These are phyloP conservation scores for Crotalus horridus DNA, from an alignment of 2,113 vertebrate genomes.

Conservation along the genomic window DNA sequence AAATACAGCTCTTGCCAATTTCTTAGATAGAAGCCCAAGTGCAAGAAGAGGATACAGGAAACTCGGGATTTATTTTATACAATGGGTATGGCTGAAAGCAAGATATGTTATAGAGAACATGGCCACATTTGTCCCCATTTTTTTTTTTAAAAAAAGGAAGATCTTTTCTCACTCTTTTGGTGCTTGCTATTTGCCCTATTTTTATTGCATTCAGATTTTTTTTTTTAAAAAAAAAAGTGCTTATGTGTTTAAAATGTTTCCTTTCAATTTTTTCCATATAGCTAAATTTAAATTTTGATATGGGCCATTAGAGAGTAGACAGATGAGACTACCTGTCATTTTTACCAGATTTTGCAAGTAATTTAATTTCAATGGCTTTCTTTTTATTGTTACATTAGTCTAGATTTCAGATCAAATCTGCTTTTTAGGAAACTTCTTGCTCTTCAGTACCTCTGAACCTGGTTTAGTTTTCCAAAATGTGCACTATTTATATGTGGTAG, in stretches of 20 bases:
- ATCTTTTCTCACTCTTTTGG: neutral
- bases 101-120: slow-evolving; percentile 39
- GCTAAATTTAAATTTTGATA: neutral
- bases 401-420: accelerated
- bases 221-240: neutral
- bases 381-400: neutral
- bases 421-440: neutral
- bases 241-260: neutral
- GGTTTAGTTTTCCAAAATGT: neutral
- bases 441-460: neutral
- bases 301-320: neutral
- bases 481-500: neutral
- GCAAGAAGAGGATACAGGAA: slow-evolving; percentile 54
- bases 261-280: neutral
- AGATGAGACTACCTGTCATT: neutral
- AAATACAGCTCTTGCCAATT: neutral
- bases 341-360: neutral
- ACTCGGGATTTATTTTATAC: slow-evolving; percentile 48
- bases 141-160: neutral
- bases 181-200: neutral
- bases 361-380: neutral
- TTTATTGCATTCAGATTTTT: neutral
- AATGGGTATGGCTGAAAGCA: slow-evolving; percentile 50
- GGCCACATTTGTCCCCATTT: slow-evolving; percentile 6
- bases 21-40: slow-evolving; percentile 31